A percentile compares a stretch with the other conserved stretches of the same genome.
Conservation (phyloP, 2,113 vertebrate species). For the Ophthalmolycus amberensis region DNA sequence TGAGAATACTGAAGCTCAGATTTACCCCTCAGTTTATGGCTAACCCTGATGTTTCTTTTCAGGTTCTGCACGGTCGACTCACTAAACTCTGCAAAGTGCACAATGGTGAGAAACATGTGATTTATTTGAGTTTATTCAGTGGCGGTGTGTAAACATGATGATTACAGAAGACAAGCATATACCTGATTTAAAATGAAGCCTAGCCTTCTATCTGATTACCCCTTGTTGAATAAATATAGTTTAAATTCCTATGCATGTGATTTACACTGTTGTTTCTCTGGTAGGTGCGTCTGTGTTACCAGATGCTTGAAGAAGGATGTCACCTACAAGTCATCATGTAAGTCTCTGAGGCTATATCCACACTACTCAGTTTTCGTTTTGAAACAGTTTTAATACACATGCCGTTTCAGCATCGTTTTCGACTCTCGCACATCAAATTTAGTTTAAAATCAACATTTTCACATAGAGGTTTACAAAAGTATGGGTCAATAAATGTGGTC, state of each 20-base stretch:
- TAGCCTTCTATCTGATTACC: constrained; percentile 65
- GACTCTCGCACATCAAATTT: no score
- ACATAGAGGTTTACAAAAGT: no score
- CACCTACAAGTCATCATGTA: not conserved
- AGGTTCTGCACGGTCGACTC: not conserved
- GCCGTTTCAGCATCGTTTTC: no score
- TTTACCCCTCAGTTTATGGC: not conserved
- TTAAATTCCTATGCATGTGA: accelerated
- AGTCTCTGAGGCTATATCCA: constrained; percentile 3
- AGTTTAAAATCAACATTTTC: no score
- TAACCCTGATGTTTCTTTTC: not conserved
- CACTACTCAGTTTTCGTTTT: no score
- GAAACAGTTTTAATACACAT: no score
- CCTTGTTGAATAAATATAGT: accelerated
- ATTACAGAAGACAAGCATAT: constrained; percentile 77
- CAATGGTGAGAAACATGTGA: not conserved
- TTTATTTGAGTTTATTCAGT: accelerated
- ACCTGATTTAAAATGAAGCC: constrained; percentile 74
- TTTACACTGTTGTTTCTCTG: not conserved
- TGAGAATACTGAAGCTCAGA: not conserved
- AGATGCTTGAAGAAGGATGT: not conserved
- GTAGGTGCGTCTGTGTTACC: not conserved
- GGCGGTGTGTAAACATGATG: constrained; percentile 51
- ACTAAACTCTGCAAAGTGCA: accelerated
- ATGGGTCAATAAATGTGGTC: no score